Base-by-base conservation (phyloP, 2,113 vertebrate species). In the Ceratotherium simum region DNA sequence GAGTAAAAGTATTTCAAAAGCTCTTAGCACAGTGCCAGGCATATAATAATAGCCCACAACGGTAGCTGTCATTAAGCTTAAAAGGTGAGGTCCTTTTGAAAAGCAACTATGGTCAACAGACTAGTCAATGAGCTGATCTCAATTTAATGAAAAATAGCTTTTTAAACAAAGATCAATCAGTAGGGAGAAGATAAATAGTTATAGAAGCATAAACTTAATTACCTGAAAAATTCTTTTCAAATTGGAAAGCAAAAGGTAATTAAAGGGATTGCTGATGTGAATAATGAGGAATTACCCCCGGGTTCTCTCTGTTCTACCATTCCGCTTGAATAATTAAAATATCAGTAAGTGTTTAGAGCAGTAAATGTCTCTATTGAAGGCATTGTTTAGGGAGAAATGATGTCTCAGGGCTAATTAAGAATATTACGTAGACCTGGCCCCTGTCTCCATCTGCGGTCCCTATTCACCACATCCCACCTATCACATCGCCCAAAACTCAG, bases 241-340 rank as follows among this genome's bases (percentile, higher is more conserved):
- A 95, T 81, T 76, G 64, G 78, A 95, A 85, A 97, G 80, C 95
- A 95, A 82, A 95, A 73, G 25, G 82, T 72, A 95, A 95, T 89
- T 93, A 95, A 42, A 84, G 42, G 75, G n/a, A 76, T 46, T 81
- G 73, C 72, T 62, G 54, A 85, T 60, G 25, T 96, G 65, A 95
- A 94, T 90, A 62, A 2, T 21, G 51, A 86, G n/a, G 29, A 51
- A 81, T 65, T 75, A 87, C 36, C 84, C 85, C 51, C 0, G 12
- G 72, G 78, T 42, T 82, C 78, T 80, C 84, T 56, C 51, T 96
- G 67, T 48, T 72, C 89, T 89, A 31, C 25, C 6, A 23, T 86
- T 82, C 79, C n/a, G 21, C 75, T 27, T 23, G 21, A 87, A 81
- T 56, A 54, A 89, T 91, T 84, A 73, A 95, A n/a, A 83, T 6